These are phyloP conservation scores for Petrocephalus sullivani DNA, from an alignment of 2,797 vertebrate genomes.

Conservation along the genomic window DNA sequence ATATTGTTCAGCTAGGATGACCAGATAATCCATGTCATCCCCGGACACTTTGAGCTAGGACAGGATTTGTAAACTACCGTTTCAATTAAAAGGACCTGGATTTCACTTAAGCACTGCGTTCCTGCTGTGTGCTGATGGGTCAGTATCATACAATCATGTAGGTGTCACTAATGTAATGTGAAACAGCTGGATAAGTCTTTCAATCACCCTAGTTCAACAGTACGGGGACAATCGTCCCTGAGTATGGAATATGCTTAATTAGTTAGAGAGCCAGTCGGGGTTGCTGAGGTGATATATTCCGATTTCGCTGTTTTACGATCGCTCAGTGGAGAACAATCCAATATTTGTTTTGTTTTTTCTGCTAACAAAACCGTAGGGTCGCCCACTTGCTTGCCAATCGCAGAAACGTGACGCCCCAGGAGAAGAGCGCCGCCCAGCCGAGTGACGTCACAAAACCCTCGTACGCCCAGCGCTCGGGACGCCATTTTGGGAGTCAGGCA, in stretches of 20 bases:
- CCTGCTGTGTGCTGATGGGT: no score
- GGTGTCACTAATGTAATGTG: no score
- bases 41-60: no score
- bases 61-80: no score
- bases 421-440: slow-evolving; percentile 11
- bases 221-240: not conserved
- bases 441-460: slow-evolving; percentile 31
- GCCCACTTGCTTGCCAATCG: slow-evolving; percentile 28
- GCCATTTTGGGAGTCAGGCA: slow-evolving; percentile 74
- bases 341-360: not conserved
- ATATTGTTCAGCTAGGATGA: no score
- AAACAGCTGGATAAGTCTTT: no score
- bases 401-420: not conserved
- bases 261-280: not conserved
- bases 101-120: no score
- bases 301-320: not conserved
- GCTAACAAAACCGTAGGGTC: not conserved
- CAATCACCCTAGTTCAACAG: not conserved
- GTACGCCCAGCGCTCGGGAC: slow-evolving; percentile 25
- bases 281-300: not conserved
- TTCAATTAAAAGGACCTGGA: no score
- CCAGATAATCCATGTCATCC: no score
- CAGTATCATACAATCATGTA: no score
- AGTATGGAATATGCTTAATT: not conserved
- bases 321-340: not conserved